A percentile compares a stretch with the other conserved stretches of the same genome.
These are phyloP conservation scores for Lipotes vexillifer DNA, from an alignment of 2,113 vertebrate species.

Conservation along the genomic window DNA sequence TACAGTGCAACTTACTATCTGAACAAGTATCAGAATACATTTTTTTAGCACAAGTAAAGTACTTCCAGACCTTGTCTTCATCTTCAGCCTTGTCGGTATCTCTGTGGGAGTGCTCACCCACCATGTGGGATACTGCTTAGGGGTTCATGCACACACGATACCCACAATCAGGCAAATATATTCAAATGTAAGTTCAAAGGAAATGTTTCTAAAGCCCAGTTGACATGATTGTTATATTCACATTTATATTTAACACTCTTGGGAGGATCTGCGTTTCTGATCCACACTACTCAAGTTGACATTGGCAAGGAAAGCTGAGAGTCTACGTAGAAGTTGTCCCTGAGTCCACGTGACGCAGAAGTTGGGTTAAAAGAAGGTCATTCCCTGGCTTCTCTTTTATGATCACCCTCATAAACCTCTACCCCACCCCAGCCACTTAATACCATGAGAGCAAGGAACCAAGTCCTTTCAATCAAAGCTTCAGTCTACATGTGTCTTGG, in stretches of 20 bases:
- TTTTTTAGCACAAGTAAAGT: background rate
- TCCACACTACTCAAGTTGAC: background rate
- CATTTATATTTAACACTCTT: background rate
- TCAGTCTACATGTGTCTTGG: background rate
- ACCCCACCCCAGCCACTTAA: rapidly evolving
- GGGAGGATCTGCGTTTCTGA: background rate
- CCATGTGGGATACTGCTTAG: background rate
- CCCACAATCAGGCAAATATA: background rate
- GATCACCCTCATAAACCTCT: background rate
- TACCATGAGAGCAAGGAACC: background rate
- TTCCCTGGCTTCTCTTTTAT: background rate
- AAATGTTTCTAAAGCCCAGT: background rate
- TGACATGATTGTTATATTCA: background rate
- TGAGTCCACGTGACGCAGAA: background rate
- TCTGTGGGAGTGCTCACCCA: rapidly evolving
- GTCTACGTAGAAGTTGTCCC: background rate
- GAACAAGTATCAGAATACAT: background rate
- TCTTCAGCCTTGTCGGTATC: background rate
- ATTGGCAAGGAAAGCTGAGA: background rate
- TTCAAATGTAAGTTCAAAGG: background rate
- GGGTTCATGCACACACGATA: background rate
- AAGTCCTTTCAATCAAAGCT: background rate
- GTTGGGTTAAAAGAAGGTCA: background rate
- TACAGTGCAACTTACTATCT: background rate
- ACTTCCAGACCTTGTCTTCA: background rate